phyloP scores from a whole-genome alignment of 2,797 vertebrate species.

The Spatula versicolor region DNA sequence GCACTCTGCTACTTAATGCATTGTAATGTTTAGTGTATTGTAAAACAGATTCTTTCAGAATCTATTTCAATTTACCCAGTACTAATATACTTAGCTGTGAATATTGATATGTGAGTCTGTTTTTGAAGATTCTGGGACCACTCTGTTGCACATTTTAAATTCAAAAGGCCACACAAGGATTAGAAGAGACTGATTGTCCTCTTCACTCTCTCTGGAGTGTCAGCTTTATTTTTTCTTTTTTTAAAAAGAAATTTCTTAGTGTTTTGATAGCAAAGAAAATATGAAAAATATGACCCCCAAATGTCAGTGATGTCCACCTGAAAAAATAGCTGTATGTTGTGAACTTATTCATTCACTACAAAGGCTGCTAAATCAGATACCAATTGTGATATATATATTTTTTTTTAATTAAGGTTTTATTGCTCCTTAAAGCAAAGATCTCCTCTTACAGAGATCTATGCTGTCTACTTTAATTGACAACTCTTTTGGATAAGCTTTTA shows the following conservation, averaged over 20 bases:
- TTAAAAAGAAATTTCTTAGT: slow-evolving; percentile 3
- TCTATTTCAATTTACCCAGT: neutral
- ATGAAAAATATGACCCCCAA: slow-evolving; percentile 48
- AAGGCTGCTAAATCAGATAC: slow-evolving; percentile 17
- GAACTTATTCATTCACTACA: neutral
- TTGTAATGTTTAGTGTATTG: slow-evolving; percentile 43
- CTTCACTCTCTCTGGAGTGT: neutral
- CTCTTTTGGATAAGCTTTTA: neutral
- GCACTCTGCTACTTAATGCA: slow-evolving; percentile 59
- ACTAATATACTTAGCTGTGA: neutral
- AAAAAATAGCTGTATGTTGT: slow-evolving; percentile 22
- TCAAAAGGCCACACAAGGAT: neutral
- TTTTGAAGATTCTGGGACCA: neutral
- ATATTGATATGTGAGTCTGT: neutral
- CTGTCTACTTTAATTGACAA: neutral
- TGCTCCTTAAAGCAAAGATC: slow-evolving; percentile 23
- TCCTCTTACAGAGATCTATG: neutral
- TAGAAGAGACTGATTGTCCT: neutral
- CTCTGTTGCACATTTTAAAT: neutral
- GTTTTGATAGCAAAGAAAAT: slow-evolving; percentile 40
- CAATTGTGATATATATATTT: neutral
- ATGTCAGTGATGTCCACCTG: slow-evolving; percentile 54
- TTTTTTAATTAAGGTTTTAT: slow-evolving; percentile 6
- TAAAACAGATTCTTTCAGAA: neutral
- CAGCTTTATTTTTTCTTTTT: slow-evolving; percentile 38